Conservation (phyloP, 2,113 vertebrate species). For the Felis catus region F.catus_Fca126_mat1.0 CM031419.1:138486001-138486500, state of each 20-base stretch:
- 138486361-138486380: constrained; percentile 62
- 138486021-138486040: background rate
- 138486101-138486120: background rate
- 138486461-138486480: background rate
- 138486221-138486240: constrained; percentile 66
- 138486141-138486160: constrained; percentile 63
- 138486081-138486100: constrained; percentile 10
- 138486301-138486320: constrained; percentile 74
- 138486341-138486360: constrained; percentile 55
- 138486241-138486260: constrained; percentile 74
- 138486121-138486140: constrained; percentile 62
- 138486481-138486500: background rate
- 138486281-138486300: constrained; percentile 75
- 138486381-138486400: background rate
- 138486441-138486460: background rate
- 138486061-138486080: constrained; percentile 39
- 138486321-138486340: constrained; percentile 78
- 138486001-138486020: background rate
- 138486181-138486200: constrained; percentile 46
- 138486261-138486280: constrained; percentile 79
- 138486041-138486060: background rate
- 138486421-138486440: background rate
- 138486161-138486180: constrained; percentile 63
- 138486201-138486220: constrained; percentile 54
- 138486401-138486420: constrained; percentile 2